Evolutionary conservation across 2,797 vertebrate genomes (phyloP), one percentile per base, ranked within the genome.

Genomic region (Synaphobranchus kaupii): DNA sequence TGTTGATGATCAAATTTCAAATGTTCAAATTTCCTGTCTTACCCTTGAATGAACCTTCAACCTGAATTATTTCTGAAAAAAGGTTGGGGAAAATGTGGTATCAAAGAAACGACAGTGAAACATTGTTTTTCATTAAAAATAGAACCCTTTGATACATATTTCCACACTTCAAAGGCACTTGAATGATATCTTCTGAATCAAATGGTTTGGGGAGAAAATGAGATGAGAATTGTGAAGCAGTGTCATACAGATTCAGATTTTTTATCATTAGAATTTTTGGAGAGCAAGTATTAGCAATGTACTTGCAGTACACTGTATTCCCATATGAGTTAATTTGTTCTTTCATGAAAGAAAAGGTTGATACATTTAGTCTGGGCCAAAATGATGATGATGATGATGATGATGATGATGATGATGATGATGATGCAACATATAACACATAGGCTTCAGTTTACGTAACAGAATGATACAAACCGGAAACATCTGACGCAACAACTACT

Each of bases 111-210:
- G 31, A 34, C 10, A 73, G 68, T 12, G 28, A 34, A 73, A 73
- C 28, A 73, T 34, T 73, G n/a, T 13, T 73, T 73, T 73, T 73
- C 68, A 73, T 73, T 73, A 73, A 31, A 73, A 73, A 73, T 31
- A 73, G 28, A 28, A 66, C 13, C 68, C 68, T 31, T n/a, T 73
- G 68, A 73, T 31, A 73, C 34, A 73, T 34, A 73, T 73, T 17
- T 34, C 28, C 28, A 39, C 28, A 73, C 68, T 73, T 73, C 31
- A 31, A 34, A 73, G 28, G 9, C 68, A 17, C 28, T 73, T 34
- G 28, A 73, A 73, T 73, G 68, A 39, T n/a, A n/a, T n/a, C 4
- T 2, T 73, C 28, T 73, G 68, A 73, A 73, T 73, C 31, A 73
- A 73, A 73, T 73, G 68, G 31, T 73, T 73, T 31, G 9, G 34